A percentile compares a stretch with the other conserved stretches of the same genome.
Evolutionary conservation across 2,797 vertebrate genomes (phyloP).

Genomic region (Nyctibius grandis): DNA sequence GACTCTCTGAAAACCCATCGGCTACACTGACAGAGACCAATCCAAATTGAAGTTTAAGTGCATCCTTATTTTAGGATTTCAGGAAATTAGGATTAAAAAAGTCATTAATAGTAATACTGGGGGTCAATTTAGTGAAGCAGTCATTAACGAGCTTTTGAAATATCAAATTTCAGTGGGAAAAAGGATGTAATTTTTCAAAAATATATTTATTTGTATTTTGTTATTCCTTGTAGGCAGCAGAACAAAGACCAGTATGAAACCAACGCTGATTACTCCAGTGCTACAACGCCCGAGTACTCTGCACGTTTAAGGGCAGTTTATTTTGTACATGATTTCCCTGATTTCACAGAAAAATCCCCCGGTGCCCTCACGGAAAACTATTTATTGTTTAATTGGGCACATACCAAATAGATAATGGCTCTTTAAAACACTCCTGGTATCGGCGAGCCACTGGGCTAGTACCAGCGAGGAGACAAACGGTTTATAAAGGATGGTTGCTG

Average conservation of each 20-base stretch:
- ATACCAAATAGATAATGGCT: neutral
- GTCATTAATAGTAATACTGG: neutral
- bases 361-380: neutral
- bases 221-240: neutral
- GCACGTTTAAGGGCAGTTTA: fast-evolving
- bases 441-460: neutral
- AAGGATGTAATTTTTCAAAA: neutral
- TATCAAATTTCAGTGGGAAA: neutral
- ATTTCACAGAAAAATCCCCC: neutral
- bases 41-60: neutral
- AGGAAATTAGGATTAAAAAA: neutral
- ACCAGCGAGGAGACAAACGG: neutral
- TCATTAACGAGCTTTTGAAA: neutral
- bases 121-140: neutral
- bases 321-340: fast-evolving
- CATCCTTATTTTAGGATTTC: neutral
- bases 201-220: neutral
- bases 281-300: neutral
- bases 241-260: neutral
- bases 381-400: neutral
- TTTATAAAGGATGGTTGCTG: neutral
- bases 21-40: neutral
- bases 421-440: neutral
- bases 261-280: fast-evolving
- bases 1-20: fast-evolving